Percentiles rank a stretch among this genome's conserved stretches.
phyloP scores from a whole-genome alignment of 2,113 vertebrate species.

The Edolisoma coerulescens region DNA sequence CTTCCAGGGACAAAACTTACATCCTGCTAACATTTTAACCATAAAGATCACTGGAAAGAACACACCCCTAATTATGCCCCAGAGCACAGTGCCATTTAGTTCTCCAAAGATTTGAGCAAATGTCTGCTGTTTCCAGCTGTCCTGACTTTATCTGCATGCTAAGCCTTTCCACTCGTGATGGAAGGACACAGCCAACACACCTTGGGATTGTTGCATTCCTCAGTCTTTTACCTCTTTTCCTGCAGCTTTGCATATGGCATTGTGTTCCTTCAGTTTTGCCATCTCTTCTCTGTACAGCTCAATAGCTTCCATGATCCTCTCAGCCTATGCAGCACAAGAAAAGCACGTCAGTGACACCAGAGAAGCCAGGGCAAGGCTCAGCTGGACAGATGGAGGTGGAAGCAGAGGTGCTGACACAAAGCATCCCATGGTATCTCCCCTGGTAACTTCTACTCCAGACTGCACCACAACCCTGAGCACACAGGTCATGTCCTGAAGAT shows the following conservation, averaged over 20 bases:
- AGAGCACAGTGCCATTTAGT: not conserved
- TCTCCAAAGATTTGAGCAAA: not conserved
- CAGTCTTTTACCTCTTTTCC: slow-evolving; percentile 83
- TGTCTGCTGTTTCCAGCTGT: not conserved
- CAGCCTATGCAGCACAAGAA: slow-evolving; percentile 75
- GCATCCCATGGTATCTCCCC: not conserved
- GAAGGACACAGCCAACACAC: not conserved
- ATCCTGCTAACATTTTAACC: not conserved
- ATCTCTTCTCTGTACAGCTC: slow-evolving; percentile 88
- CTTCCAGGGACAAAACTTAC: not conserved
- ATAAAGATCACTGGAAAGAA: not conserved
- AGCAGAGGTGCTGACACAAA: not conserved
- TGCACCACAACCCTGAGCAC: not conserved
- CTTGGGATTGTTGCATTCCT: not conserved
- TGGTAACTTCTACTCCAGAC: not conserved
- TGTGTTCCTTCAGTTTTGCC: slow-evolving; percentile 83
- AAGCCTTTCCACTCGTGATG: not conserved
- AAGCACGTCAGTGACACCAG: not conserved
- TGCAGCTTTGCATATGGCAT: slow-evolving; percentile 79
- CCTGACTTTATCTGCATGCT: not conserved
- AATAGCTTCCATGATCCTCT: slow-evolving; percentile 94
- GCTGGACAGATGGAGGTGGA: not conserved
- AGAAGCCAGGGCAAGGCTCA: not conserved
- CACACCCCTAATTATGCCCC: not conserved
- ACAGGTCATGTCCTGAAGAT: not conserved